These are phyloP conservation scores for Campylomormyrus tamandua DNA, from an alignment of 2,113 vertebrate species.

Conservation along the genomic window DNA sequence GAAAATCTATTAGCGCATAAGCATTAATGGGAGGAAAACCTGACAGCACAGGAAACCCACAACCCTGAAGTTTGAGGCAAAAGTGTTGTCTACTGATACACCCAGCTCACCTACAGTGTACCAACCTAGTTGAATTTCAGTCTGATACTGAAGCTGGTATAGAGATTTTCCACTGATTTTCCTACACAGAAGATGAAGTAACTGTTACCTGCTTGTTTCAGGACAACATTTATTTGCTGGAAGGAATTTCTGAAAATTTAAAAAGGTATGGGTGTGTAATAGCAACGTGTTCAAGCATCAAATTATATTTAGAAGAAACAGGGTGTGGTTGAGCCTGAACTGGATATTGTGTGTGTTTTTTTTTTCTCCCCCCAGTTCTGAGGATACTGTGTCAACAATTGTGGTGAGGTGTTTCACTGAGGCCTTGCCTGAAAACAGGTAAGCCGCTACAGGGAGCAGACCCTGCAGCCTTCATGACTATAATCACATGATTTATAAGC, in stretches of 20 bases:
- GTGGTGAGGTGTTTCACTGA: constrained; percentile 86
- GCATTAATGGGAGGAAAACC: neutral
- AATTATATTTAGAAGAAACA: neutral
- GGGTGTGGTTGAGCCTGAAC: neutral
- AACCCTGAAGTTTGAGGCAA: neutral
- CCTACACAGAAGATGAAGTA: neutral
- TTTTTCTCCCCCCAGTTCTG: constrained; percentile 44
- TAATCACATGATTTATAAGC: neutral
- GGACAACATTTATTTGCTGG: constrained; percentile 86
- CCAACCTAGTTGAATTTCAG: neutral
- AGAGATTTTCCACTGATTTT: neutral
- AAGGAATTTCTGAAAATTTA: constrained; percentile 69
- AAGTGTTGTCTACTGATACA: neutral
- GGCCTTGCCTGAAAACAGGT: constrained; percentile 94
- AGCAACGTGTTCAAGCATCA: neutral
- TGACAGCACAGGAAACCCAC: neutral
- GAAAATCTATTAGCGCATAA: neutral
- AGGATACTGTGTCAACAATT: constrained; percentile 58
- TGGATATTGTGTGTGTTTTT: neutral
- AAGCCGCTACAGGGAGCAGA: neutral
- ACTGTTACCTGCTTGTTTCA: constrained; percentile 40
- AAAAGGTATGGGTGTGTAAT: constrained; percentile 59
- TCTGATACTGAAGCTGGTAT: neutral
- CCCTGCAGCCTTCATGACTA: neutral
- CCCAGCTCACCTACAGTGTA: neutral